Evolutionary conservation across 2,797 vertebrate species (phyloP), one percentile per base, ranked within the genome.

Genomic region (Darevskia nairensis): DNA sequence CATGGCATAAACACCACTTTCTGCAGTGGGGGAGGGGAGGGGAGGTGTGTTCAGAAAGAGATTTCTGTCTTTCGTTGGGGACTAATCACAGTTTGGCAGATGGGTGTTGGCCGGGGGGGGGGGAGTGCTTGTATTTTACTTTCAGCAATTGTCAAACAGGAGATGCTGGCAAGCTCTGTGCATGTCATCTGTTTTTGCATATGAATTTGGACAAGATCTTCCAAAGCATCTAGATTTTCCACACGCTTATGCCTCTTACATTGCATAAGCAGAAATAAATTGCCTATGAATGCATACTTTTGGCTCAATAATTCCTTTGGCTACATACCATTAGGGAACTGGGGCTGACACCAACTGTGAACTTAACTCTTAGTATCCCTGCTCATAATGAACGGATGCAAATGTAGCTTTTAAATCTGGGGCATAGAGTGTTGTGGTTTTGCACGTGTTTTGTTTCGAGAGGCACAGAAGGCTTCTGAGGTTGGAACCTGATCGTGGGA

Each of bases 261-360:
- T 80, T 85, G 71, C 89, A 87, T 68, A 75, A 76, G 44, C 50
- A 87, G 82, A 87, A 85, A 41, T n/a, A 85, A 86, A 84, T 76
- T 82, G 68, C 6, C 80, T 82, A 9, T 7, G 15, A 5, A 35
- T 2, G 0, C 27, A 25, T 84, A 89, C 71, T 69, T 76, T 59
- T 59, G 85, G 76, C 85, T 75, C 59, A 55, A 84, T 75, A 66
- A 80, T 88, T 87, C 13, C 1, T 55, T 66, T 80, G 55, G 78
- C 81, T 89, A n/a, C 50, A 46, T 80, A 79, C 7, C 66, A 86
- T 64, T 85, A 81, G 55, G 88, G 80, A 81, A 76, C 32, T 23
- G 15, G 41, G 78, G 61, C 10, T 66, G 41, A 85, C 59, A 76
- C 10, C 76, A 46, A 80, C 32, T 4, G 32, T n/a, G 27, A 29